Percentiles rank a stretch among this genome's conserved stretches.
Conservation (phyloP, 2,888 invertebrate genomes). For the Leptothorax acervorum region DNA sequence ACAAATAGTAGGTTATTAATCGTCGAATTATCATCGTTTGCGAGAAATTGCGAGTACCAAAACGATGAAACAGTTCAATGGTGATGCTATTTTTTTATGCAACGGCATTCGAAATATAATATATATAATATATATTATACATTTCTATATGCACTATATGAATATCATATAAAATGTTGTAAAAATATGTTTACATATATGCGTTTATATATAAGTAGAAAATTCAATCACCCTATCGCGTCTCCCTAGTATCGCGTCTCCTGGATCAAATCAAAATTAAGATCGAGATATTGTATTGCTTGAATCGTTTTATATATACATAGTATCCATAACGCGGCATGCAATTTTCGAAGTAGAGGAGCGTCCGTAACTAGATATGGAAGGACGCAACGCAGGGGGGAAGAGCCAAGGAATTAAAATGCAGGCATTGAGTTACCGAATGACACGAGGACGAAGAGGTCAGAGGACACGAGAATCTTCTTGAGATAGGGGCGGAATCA, state of each 20-base stretch:
- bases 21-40: background rate
- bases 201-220: background rate
- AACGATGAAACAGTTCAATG: background rate
- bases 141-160: background rate
- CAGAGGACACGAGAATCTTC: conserved; percentile 73
- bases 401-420: conserved; percentile 19
- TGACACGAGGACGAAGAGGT: conserved; percentile 68
- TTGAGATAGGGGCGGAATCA: conserved; percentile 60
- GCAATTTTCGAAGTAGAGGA: conserved; percentile 9
- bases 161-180: background rate
- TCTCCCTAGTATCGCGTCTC: background rate
- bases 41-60: background rate
- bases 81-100: background rate
- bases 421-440: conserved; percentile 46
- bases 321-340: background rate
- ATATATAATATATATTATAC: background rate
- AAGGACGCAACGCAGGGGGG: background rate
- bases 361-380: conserved; percentile 43
- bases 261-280: background rate
- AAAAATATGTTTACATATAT: background rate
- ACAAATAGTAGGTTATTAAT: conserved; percentile 41
- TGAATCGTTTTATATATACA: background rate
- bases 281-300: conserved; percentile 1
- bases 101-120: background rate
- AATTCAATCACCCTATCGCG: background rate